Conservation (phyloP, 2,113 vertebrate genomes). For the Semicossyphus pulcher region DNA sequence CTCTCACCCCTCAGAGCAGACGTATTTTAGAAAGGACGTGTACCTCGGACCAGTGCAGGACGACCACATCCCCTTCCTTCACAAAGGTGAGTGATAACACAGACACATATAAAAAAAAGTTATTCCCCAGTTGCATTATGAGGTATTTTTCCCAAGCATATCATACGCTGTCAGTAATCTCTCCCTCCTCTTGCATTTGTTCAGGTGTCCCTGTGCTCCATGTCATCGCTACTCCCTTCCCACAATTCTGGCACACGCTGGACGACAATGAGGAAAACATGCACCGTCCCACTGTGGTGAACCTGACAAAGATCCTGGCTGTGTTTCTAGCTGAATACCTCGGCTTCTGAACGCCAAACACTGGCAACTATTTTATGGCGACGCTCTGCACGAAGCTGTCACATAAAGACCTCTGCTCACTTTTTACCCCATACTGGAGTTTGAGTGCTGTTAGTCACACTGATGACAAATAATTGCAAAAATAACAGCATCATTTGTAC, state of each 20-base stretch:
- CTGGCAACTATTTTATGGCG: neutral
- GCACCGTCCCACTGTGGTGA: conserved; percentile 87
- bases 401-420: neutral
- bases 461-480: neutral
- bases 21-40: conserved; percentile 88
- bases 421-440: neutral
- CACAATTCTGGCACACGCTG: conserved; percentile 89
- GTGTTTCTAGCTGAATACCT: conserved; percentile 90
- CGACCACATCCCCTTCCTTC: conserved; percentile 91
- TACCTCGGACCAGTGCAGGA: conserved; percentile 88
- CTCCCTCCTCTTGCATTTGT: neutral
- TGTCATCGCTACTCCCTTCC: conserved; percentile 92
- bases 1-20: conserved; percentile 83
- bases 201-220: conserved; percentile 89
- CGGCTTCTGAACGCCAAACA: conserved; percentile 75
- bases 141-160: neutral
- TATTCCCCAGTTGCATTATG: neutral
- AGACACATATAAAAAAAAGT: too few relatives aligned
- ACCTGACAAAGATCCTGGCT: conserved; percentile 87
- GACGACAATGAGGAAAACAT: conserved; percentile 89
- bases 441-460: neutral
- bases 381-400: neutral
- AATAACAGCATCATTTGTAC: neutral
- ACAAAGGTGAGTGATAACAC: conserved; percentile 77
- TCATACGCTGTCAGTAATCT: neutral